Percentiles rank a stretch among this genome's conserved stretches.
Conservation (phyloP, 1,140 invertebrate species). For the Catajapyx aquilonaris region DNA sequence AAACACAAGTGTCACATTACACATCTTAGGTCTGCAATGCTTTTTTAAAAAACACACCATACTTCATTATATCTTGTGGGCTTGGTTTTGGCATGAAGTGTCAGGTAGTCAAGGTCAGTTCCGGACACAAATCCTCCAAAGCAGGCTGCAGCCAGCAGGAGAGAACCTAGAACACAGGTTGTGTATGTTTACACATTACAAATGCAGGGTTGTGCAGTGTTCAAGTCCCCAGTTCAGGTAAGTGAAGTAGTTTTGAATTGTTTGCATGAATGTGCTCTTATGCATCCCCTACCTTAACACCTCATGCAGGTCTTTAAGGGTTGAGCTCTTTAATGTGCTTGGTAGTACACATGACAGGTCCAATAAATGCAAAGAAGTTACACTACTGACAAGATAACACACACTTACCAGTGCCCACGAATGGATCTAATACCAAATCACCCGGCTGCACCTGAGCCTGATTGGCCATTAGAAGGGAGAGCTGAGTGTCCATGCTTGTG, state of each 20-base stretch:
- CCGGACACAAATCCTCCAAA: slow-evolving; percentile 80
- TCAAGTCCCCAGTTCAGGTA: too few species aligned
- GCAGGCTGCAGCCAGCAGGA: slow-evolving; percentile 74
- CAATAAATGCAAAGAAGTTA: too few species aligned
- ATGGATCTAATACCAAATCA: slow-evolving; percentile 74
- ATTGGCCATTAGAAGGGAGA: slow-evolving; percentile 86
- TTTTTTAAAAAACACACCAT: slow-evolving; percentile 3
- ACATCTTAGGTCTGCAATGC: neutral
- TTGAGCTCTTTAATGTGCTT: too few species aligned
- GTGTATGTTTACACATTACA: neutral
- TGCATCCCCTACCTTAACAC: too few species aligned
- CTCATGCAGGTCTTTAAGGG: neutral
- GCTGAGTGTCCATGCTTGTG: slow-evolving; percentile 87
- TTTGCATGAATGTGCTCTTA: too few species aligned
- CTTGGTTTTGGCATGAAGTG: slow-evolving; percentile 68
- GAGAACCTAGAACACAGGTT: slow-evolving; percentile 32
- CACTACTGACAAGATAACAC: too few species aligned
- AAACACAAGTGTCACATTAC: too few species aligned
- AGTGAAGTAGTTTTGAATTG: too few species aligned
- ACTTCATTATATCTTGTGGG: slow-evolving; percentile 31
- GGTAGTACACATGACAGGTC: neutral
- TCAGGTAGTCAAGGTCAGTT: slow-evolving; percentile 81
- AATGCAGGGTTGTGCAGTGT: too few species aligned
- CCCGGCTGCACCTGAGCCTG: slow-evolving; percentile 52
- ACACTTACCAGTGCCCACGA: slow-evolving; percentile 63